Evolutionary conservation across 1,140 invertebrate species (phyloP).

Genomic region (Vollenhovia emeryi): DNA sequence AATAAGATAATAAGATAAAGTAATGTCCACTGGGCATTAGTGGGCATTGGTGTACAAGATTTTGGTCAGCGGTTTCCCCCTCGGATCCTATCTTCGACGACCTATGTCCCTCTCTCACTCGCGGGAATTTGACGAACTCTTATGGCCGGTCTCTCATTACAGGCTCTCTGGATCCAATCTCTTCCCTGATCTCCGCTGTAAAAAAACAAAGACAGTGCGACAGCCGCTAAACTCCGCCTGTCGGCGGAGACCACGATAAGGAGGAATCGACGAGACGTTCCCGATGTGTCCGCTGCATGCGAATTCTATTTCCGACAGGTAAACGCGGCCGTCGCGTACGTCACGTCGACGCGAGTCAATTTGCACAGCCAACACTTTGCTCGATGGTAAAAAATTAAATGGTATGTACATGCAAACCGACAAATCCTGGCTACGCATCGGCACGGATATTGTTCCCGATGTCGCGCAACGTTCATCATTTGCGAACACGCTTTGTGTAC

Average conservation of each 20-base stretch:
- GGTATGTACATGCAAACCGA: constrained; percentile 23
- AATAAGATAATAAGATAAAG: too few species aligned
- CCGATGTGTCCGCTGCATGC: not conserved
- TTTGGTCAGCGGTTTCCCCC: too few species aligned
- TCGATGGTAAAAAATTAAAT: constrained; percentile 40
- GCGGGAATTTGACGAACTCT: too few species aligned
- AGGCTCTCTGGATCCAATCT: too few species aligned
- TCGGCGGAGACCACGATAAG: constrained; percentile 26
- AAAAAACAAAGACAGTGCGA: constrained; percentile 23
- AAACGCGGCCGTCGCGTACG: constrained; percentile 2
- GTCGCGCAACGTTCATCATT: not conserved
- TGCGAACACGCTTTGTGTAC: not conserved
- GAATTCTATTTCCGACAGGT: constrained; percentile 46
- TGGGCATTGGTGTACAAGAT: too few species aligned
- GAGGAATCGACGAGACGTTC: constrained; percentile 29
- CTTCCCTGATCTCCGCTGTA: not conserved
- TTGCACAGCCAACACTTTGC: constrained; percentile 33
- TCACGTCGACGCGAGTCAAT: constrained; percentile 31
- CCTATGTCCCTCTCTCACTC: too few species aligned
- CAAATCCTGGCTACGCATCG: not conserved
- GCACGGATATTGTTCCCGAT: not conserved
- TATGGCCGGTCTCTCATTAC: too few species aligned
- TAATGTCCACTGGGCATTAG: too few species aligned
- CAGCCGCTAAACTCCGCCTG: constrained; percentile 32
- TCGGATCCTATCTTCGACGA: too few species aligned